Percentiles rank a stretch among this genome's conserved stretches.
phyloP scores from a whole-genome alignment of 1,140 invertebrate genomes.

The Drosophila nigromelanica region DNA sequence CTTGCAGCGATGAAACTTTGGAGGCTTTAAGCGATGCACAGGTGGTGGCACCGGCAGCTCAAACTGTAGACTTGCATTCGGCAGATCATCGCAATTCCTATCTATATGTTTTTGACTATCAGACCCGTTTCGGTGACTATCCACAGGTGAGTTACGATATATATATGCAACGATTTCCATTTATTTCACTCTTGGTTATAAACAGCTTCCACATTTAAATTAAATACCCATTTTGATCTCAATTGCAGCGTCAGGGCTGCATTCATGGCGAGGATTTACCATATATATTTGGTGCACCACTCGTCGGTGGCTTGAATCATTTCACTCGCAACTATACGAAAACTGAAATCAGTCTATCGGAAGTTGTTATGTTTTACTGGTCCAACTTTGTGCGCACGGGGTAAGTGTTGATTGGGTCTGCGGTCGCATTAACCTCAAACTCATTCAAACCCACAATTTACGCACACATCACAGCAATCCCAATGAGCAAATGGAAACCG shows the following conservation, averaged over 20 bases:
- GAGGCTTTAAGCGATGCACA: constrained; percentile 97
- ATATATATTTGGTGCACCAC: constrained; percentile 93
- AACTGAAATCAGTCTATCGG: constrained; percentile 93
- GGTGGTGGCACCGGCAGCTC: constrained; percentile 95
- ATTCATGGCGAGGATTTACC: constrained; percentile 96
- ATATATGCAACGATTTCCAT: neutral
- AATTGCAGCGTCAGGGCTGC: constrained; percentile 90
- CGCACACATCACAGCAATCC: constrained; percentile 89
- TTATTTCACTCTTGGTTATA: neutral
- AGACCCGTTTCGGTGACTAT: constrained; percentile 95
- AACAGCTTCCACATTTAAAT: constrained; percentile 4
- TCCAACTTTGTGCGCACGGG: constrained; percentile 99
- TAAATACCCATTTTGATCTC: constrained; percentile 4
- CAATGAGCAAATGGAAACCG: constrained; percentile 90
- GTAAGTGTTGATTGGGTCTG: constrained; percentile 86
- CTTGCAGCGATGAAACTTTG: constrained; percentile 94
- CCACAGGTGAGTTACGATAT: constrained; percentile 88
- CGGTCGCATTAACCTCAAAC: constrained; percentile 9
- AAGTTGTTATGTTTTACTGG: constrained; percentile 97
- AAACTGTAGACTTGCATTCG: constrained; percentile 96
- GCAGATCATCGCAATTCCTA: constrained; percentile 92
- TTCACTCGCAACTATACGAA: constrained; percentile 95
- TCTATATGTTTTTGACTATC: constrained; percentile 97
- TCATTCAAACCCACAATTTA: neutral
- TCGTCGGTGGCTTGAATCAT: constrained; percentile 91